Conservation (phyloP, 2,888 invertebrate species). For the Rhamnusium bicolor region DNA sequence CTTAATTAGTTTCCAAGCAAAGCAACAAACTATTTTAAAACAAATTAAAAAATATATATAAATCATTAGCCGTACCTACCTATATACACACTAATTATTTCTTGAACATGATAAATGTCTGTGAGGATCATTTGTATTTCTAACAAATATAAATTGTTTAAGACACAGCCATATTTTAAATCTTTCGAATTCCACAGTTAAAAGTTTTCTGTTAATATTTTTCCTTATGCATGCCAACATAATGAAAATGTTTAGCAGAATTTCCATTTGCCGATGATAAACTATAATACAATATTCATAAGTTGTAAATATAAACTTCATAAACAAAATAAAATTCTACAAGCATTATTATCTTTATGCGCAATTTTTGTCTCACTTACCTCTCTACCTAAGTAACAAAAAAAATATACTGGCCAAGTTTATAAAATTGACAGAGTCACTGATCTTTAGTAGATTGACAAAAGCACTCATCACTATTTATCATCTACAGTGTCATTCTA, state of each 20-base stretch:
- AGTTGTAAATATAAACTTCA: neutral
- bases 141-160: neutral
- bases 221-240: no score
- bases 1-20: neutral
- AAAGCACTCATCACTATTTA: neutral
- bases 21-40: neutral
- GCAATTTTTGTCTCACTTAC: neutral
- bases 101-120: neutral
- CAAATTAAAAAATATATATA: neutral
- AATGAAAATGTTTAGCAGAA: neutral
- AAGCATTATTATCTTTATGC: neutral
- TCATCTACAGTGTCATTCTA: neutral
- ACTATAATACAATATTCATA: neutral
- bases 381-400: no score
- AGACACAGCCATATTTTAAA: neutral
- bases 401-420: neutral
- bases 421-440: neutral
- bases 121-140: neutral
- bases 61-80: neutral
- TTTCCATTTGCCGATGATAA: neutral
- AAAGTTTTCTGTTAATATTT: no score
- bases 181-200: no score
- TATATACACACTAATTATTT: conserved; percentile 15
- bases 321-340: neutral
- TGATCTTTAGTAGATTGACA: neutral